These are phyloP conservation scores for Proisotoma minuta DNA, from an alignment of 2,888 invertebrate genomes.

Conservation along the genomic window DNA sequence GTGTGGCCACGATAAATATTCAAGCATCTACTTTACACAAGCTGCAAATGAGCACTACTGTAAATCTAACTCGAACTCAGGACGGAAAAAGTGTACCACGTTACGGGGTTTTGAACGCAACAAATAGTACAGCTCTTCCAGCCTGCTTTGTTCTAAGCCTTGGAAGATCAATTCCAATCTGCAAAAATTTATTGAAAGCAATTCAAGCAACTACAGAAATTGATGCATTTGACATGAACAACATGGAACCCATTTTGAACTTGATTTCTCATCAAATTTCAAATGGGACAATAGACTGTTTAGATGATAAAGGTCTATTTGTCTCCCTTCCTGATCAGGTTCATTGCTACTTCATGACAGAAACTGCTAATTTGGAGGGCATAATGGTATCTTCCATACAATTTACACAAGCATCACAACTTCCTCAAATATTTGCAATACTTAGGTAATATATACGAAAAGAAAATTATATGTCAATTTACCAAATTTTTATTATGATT, in stretches of 20 bases:
- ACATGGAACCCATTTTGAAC: constrained; percentile 64
- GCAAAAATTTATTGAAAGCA: constrained; percentile 66
- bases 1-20: constrained; percentile 82
- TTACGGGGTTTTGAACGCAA: constrained; percentile 71
- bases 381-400: constrained; percentile 74
- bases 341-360: constrained; percentile 90
- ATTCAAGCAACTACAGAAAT: constrained; percentile 62
- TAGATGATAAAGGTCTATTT: constrained; percentile 72
- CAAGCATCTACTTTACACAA: constrained; percentile 83
- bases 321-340: constrained; percentile 87
- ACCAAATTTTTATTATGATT: too few species aligned
- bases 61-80: constrained; percentile 63
- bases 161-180: constrained; percentile 80
- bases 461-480: too few species aligned
- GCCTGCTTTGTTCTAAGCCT: constrained; percentile 82
- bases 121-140: constrained; percentile 83
- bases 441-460: too few species aligned
- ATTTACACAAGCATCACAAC: constrained; percentile 89
- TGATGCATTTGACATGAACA: constrained; percentile 57
- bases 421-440: constrained; percentile 76
- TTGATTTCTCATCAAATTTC: constrained; percentile 75
- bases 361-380: constrained; percentile 70
- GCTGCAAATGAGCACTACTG: constrained; percentile 62
- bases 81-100: constrained; percentile 74
- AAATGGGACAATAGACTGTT: constrained; percentile 66